Evolutionary conservation across 1,140 invertebrate genomes (phyloP), one percentile per base, ranked within the genome.

Genomic region (Cotesia vestalis): DNA sequence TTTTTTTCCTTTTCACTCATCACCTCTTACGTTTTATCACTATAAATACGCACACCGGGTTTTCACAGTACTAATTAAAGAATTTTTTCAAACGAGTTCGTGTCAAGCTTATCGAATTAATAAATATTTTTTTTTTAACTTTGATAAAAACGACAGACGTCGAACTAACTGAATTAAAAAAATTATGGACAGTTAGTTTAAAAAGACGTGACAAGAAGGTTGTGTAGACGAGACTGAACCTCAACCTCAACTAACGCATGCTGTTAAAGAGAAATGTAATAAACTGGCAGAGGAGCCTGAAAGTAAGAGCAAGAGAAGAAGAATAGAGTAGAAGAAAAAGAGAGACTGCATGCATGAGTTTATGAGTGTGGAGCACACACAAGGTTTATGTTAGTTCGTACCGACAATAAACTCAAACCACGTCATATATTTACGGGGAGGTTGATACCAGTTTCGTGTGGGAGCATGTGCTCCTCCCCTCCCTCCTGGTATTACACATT

Each of bases 381-480:
- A 52, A 51, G 12, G 78, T 27, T 27, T 27, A 27, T 27, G 27
- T 27, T 27, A 3, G 27, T 77, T 74, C 81, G 81, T 80, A 46
- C 60, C 81, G 81, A 85, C 83, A 85, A 85, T 85, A 85, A 83
- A 84, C 81, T 82, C 81, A 17, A 80, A 72, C 63, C 64, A 66
- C 71, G 27, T 27, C 27, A 3, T 27, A 27, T 27, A 27, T 27
- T 27, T 27, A 52, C 46, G 53, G n/a, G 17, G 11, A 55, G 71
- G 62, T 46, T 46, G 11, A 46, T 46, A 46, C 11, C 52, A 20
- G 38, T 67, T 27, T 27, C 27, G 71, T 72, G 71, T 72, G 71
- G 64, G 71, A 67, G 64, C 36, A 40, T 53, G 52, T 14, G 20
- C 36, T 55, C n/a, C 62, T 8, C 14, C 36, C 11, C 11, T 38